A percentile compares a stretch with the other conserved stretches of the same genome.
Evolutionary conservation across 2,888 invertebrate species (phyloP).

Genomic region (Encarsia formosa): DNA sequence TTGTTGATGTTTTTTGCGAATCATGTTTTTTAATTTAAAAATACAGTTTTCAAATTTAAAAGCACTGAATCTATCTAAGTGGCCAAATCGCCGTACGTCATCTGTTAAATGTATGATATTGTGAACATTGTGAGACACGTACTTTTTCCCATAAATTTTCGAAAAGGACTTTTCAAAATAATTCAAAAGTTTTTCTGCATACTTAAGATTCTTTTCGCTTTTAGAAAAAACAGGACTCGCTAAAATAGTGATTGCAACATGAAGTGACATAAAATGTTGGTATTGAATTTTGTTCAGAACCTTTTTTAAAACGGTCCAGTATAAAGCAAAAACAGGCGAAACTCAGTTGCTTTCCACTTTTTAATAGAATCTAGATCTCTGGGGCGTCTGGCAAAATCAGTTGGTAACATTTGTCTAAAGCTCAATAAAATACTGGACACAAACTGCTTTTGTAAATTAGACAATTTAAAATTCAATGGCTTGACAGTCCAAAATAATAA

Average conservation of each 20-base stretch:
- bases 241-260: not conserved
- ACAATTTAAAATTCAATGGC: no score
- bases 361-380: not conserved
- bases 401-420: no score
- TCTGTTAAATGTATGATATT: constrained; percentile 13
- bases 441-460: no score
- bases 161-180: constrained; percentile 14
- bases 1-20: constrained; percentile 15
- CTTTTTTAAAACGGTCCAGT: not conserved
- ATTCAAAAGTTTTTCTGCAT: constrained; percentile 12
- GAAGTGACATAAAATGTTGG: not conserved
- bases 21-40: constrained; percentile 1
- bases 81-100: constrained; percentile 20
- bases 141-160: constrained; percentile 15
- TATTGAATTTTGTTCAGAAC: not conserved
- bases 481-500: not conserved
- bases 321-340: not conserved
- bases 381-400: not conserved
- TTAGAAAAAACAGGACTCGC: not conserved
- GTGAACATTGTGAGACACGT: constrained; percentile 17
- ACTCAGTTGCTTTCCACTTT: not conserved
- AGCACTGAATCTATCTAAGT: constrained; percentile 17
- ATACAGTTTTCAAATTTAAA: constrained; percentile 20
- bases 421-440: no score
- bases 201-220: not conserved